phyloP scores from a whole-genome alignment of 37 sponge, comb jelly and placozoan genomes.

The Beroe ovata region DNA sequence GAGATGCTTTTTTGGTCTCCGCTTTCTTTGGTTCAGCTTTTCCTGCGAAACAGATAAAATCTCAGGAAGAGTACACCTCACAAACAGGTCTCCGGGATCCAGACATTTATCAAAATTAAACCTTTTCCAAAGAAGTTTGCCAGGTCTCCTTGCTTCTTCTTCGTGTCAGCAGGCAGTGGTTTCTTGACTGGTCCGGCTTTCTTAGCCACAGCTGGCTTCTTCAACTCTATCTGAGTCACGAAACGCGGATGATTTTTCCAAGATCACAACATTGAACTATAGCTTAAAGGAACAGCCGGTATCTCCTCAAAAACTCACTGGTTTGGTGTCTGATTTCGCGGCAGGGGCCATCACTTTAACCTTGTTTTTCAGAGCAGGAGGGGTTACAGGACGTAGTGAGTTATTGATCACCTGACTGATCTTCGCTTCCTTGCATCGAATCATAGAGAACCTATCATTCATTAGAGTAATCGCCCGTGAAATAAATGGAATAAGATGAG shows the following conservation, averaged over 20 bases:
- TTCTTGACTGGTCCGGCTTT: not conserved
- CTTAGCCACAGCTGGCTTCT: not conserved
- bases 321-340: not conserved
- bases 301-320: not conserved
- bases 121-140: slow-evolving; percentile 65
- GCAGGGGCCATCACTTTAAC: slow-evolving; percentile 39
- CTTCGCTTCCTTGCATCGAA: slow-evolving; percentile 42
- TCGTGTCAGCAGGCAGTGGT: not conserved
- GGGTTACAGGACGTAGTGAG: slow-evolving; percentile 27
- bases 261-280: no score
- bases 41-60: slow-evolving; percentile 23
- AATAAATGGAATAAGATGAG: not conserved
- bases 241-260: no score
- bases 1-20: not conserved
- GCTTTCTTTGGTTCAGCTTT: slow-evolving; percentile 42
- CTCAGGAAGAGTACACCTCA: no score
- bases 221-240: not conserved
- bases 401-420: slow-evolving; percentile 60
- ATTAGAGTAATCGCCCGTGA: no score
- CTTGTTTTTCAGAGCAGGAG: slow-evolving; percentile 58
- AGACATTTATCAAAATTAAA: no score
- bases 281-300: no score
- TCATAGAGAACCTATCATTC: slow-evolving; percentile 36
- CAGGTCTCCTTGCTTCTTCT: slow-evolving; percentile 2
- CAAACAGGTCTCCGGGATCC: no score